Evolutionary conservation across 2,888 invertebrate species (phyloP).

Genomic region (Zhuqinia jingwanae): DNA sequence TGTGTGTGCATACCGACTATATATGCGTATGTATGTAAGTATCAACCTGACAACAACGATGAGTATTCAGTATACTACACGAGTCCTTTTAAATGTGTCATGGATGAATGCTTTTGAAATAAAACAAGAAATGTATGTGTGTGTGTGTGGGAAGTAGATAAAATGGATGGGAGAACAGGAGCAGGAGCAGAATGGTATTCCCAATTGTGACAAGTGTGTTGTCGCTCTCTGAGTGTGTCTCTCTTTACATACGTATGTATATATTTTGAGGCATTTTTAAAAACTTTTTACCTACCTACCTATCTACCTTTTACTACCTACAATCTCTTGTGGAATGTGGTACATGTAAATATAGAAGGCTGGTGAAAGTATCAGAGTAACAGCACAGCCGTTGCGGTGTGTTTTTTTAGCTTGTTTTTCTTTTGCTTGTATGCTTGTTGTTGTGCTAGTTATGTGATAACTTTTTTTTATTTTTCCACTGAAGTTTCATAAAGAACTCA

Average conservation of each 20-base stretch:
- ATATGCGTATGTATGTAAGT: no score
- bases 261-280: no score
- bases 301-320: background rate
- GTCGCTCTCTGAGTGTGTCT: background rate
- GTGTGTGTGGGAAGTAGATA: constrained; percentile 20
- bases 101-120: constrained; percentile 27
- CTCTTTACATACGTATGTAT: no score
- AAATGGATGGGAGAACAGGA: background rate
- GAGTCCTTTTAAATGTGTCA: constrained; percentile 11
- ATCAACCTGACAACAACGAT: no score
- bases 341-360: no score
- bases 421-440: constrained; percentile 6
- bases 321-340: background rate
- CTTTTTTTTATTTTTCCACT: constrained; percentile 31
- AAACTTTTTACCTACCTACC: background rate
- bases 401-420: no score
- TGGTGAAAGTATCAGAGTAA: background rate
- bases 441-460: background rate
- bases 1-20: no score
- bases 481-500: constrained; percentile 60
- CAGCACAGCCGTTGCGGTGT: no score
- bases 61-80: no score
- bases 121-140: background rate
- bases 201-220: background rate
- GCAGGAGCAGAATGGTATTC: background rate